Evolutionary conservation across 1,140 invertebrate genomes (phyloP), one percentile per base, ranked within the genome.

Genomic region (Eurosta solidaginis): DNA sequence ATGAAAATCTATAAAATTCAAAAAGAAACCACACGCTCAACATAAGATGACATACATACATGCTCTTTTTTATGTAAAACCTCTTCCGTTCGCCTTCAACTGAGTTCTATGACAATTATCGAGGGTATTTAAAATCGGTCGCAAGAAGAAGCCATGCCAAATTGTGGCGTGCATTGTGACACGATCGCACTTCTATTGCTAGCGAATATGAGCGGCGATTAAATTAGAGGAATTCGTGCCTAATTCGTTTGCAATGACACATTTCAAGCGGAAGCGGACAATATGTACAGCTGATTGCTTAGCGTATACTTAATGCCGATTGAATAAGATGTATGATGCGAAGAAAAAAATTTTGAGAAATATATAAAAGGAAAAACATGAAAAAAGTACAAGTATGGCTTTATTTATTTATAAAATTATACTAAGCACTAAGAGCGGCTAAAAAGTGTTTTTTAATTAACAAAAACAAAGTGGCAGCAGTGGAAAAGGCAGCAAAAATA

Each of bases 241-340:
- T 78, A 78, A 78, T 78, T 36, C 77, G 47, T n/a, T 78, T 78
- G 63, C 77, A 78, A 78, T 78, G 77, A 74, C 77, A 78, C 47
- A 78, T 78, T 78, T 78, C 42, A 50, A 75, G 68, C 44, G 33
- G 73, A 59, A 74, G 74, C 44, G 27, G 36, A 36, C 74, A 77
- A 68, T n/a, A n/a, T 68, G 4, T 12, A 74, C 68, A 63, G 54
- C 54, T 63, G 54, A 63, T 63, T 63, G 54, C n/a, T 63, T 49
- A 4, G 47, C 47, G n/a, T n/a, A n/a, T 49, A 52, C 9, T 52
- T 6, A 52, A 22, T 4, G n/a, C 22, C 4, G 25, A 52, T 25
- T 52, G 49, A 1, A 52, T 4, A 22, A 52, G 3, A 52, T 47
- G n/a, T 1, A 14, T 17, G n/a, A 17, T 47, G 45, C 0, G 45